phyloP scores from a whole-genome alignment of 2,888 invertebrate genomes.

The Ormyrus thymus region DNA sequence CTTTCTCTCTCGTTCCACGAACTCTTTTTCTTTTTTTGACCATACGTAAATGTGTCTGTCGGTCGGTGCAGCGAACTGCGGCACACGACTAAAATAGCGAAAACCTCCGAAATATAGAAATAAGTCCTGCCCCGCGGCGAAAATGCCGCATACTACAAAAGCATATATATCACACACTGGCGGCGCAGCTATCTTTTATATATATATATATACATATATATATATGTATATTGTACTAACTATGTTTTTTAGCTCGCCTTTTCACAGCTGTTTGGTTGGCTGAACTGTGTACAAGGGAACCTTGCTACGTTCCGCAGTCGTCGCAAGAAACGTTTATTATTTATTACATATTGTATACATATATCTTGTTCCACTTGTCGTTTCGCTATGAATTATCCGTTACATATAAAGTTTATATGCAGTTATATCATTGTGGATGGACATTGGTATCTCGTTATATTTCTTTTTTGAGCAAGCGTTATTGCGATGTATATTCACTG shows the following conservation, averaged over 20 bases:
- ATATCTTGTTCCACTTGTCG: conserved; percentile 20
- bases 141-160: conserved; percentile 25
- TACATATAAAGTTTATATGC: conserved; percentile 13
- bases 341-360: conserved; percentile 18
- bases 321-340: conserved; percentile 65
- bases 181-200: conserved; percentile 60
- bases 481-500: conserved; percentile 50
- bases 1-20: conserved; percentile 46
- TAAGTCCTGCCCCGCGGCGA: not conserved
- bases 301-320: conserved; percentile 75
- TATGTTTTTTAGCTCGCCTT: conserved; percentile 74
- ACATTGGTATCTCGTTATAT: conserved; percentile 53
- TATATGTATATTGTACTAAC: conserved; percentile 66
- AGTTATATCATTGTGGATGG: conserved; percentile 50
- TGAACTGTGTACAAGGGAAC: conserved; percentile 75
- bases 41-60: conserved; percentile 51
- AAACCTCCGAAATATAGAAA: conserved; percentile 11
- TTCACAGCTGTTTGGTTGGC: conserved; percentile 74
- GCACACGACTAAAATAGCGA: not conserved
- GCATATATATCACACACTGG: conserved; percentile 60
- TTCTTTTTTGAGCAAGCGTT: conserved; percentile 50
- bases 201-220: conserved; percentile 27
- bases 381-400: conserved; percentile 1
- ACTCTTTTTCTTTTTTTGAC: conserved; percentile 28
- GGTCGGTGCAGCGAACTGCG: conserved; percentile 7